These are phyloP conservation scores for Mus spicilegus DNA, from an alignment of 2,113 vertebrate species.

Conservation along the genomic window DNA sequence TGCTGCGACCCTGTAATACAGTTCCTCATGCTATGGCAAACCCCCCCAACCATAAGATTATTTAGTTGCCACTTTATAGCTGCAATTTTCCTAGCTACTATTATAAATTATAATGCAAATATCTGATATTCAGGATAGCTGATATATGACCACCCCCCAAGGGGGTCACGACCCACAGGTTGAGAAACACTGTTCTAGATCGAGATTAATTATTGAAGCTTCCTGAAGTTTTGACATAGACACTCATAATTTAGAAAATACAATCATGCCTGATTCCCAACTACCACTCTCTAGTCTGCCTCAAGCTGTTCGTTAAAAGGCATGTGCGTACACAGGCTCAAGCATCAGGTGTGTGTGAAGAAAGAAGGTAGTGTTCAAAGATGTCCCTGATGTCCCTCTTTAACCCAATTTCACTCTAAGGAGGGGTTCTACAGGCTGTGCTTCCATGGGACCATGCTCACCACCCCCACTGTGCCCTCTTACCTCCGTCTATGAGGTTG, in stretches of 20 bases:
- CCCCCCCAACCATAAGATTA: not conserved
- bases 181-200: not conserved
- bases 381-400: accelerated
- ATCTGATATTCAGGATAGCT: not conserved
- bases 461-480: not conserved
- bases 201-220: not conserved
- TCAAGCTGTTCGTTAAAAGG: not conserved
- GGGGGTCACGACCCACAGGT: not conserved
- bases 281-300: not conserved
- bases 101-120: not conserved
- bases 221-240: not conserved
- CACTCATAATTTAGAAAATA: not conserved
- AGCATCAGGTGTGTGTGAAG: too few species aligned
- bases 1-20: not conserved
- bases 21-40: not conserved
- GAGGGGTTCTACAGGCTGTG: not conserved
- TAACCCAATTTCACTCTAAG: not conserved
- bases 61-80: not conserved
- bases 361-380: not conserved
- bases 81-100: not conserved
- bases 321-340: not conserved
- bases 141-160: not conserved
- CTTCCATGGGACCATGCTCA: accelerated
- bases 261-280: too few species aligned
- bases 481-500: slow-evolving; percentile 98